Conservation (phyloP, 2,113 vertebrate genomes). For the Trogon melanurus region DNA sequence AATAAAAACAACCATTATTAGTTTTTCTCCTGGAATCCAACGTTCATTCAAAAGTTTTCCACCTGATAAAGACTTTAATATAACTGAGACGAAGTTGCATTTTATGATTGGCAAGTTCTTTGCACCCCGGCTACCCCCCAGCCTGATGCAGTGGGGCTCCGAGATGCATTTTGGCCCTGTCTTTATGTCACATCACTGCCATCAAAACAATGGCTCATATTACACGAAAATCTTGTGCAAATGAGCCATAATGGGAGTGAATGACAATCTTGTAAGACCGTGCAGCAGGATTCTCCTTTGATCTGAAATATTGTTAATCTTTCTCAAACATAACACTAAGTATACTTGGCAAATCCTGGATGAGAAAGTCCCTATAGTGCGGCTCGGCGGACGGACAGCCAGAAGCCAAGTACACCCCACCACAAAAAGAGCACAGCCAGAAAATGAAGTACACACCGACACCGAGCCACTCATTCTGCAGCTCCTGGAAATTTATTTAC, state of each 20-base stretch:
- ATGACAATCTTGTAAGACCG: constrained; percentile 84
- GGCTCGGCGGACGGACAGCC: constrained; percentile 45
- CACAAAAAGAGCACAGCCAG: constrained; percentile 29
- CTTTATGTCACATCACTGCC: constrained; percentile 81
- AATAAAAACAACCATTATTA: constrained; percentile 81
- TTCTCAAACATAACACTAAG: constrained; percentile 75
- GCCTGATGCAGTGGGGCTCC: constrained; percentile 46
- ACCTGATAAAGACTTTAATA: constrained; percentile 78
- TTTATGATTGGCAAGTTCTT: constrained; percentile 80
- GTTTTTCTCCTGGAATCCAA: constrained; percentile 64
- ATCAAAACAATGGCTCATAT: constrained; percentile 87
- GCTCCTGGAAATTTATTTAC: constrained; percentile 18
- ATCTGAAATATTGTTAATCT: constrained; percentile 88
- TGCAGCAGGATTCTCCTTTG: constrained; percentile 88
- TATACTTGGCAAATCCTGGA: constrained; percentile 77
- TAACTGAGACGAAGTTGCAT: constrained; percentile 72
- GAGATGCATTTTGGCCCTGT: constrained; percentile 73
- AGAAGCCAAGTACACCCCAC: constrained; percentile 19
- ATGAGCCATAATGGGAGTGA: constrained; percentile 84
- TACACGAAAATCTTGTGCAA: constrained; percentile 88
- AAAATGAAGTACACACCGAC: not conserved
- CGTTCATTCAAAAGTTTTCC: constrained; percentile 71
- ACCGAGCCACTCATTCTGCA: constrained; percentile 23
- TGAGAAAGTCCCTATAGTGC: constrained; percentile 61
- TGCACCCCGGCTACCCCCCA: constrained; percentile 62